Conservation (phyloP, 2,888 invertebrate genomes). For the Leptinotarsa peninsularis region DNA sequence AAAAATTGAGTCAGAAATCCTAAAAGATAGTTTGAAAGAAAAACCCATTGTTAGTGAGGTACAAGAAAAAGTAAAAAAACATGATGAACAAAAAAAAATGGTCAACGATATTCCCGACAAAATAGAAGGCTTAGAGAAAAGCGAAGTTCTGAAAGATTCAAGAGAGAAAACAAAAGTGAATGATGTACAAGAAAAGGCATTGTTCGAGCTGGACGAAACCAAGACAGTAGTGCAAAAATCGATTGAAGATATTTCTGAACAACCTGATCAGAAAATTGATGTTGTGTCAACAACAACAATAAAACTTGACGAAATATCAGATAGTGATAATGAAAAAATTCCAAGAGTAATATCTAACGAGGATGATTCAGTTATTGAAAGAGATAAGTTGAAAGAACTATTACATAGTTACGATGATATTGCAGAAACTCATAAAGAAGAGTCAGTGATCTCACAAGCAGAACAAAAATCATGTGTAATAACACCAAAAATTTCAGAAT, state of each 20-base stretch:
- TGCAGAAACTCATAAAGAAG: background rate
- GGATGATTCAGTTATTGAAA: background rate
- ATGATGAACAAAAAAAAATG: constrained; percentile 35
- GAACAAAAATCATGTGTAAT: background rate
- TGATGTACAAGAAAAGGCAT: background rate
- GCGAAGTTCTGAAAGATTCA: background rate
- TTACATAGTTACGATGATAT: background rate
- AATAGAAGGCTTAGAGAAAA: background rate
- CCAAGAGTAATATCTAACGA: background rate
- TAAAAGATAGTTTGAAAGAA: too few species aligned
- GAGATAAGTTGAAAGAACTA: background rate
- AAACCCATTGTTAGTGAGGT: too few species aligned
- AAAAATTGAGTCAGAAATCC: too few species aligned
- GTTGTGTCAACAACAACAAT: background rate
- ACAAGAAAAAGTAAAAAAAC: constrained; percentile 36
- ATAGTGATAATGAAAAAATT: background rate
- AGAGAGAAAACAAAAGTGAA: background rate
- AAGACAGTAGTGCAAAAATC: constrained; percentile 26
- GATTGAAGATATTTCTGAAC: constrained; percentile 35
- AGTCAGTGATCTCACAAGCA: background rate
- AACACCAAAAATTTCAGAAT: background rate
- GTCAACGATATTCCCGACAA: constrained; percentile 3
- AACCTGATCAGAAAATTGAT: constrained; percentile 16
- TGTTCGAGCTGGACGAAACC: background rate
- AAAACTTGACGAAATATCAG: too few species aligned